Evolutionary conservation across 2,113 vertebrate genomes (phyloP).

Genomic region (Trichomycterus rosablanca): DNA sequence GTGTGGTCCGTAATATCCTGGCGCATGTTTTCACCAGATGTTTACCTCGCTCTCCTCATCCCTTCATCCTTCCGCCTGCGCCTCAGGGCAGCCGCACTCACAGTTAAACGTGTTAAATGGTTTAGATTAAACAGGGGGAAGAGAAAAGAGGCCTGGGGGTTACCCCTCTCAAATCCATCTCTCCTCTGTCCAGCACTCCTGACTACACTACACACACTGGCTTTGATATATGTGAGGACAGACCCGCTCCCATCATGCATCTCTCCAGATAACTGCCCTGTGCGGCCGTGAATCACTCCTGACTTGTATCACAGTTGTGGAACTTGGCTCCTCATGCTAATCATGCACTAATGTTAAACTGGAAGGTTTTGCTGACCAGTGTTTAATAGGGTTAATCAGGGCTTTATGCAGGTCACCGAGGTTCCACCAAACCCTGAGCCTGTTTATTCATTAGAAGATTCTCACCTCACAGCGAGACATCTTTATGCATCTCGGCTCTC

Average conservation of each 20-base stretch:
- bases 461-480: too few relatives aligned
- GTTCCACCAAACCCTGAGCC: too few relatives aligned
- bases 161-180: slow-evolving; percentile 8
- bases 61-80: slow-evolving; percentile 9
- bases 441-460: too few relatives aligned
- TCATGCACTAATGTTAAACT: not conserved
- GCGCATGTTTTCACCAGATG: slow-evolving; percentile 41
- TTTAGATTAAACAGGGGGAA: slow-evolving; percentile 22
- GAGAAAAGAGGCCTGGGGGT: slow-evolving; percentile 3
- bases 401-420: too few relatives aligned
- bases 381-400: too few relatives aligned
- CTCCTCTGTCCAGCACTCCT: too few relatives aligned
- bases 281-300: slow-evolving; percentile 18
- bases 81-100: slow-evolving; percentile 13
- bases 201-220: not conserved
- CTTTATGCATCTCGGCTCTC: not conserved
- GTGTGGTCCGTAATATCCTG: slow-evolving; percentile 15
- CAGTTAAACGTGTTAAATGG: slow-evolving; percentile 22
- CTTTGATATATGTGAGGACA: not conserved
- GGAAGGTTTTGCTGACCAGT: too few relatives aligned
- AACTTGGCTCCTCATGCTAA: not conserved
- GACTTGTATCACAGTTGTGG: not conserved
- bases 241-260: slow-evolving; percentile 2
- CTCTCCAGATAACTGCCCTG: not conserved
- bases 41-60: slow-evolving; percentile 16